A percentile compares a stretch with the other conserved stretches of the same genome.
Evolutionary conservation across 2,888 invertebrate species (phyloP).

Genomic region (Listrodromus nycthemerus): DNA sequence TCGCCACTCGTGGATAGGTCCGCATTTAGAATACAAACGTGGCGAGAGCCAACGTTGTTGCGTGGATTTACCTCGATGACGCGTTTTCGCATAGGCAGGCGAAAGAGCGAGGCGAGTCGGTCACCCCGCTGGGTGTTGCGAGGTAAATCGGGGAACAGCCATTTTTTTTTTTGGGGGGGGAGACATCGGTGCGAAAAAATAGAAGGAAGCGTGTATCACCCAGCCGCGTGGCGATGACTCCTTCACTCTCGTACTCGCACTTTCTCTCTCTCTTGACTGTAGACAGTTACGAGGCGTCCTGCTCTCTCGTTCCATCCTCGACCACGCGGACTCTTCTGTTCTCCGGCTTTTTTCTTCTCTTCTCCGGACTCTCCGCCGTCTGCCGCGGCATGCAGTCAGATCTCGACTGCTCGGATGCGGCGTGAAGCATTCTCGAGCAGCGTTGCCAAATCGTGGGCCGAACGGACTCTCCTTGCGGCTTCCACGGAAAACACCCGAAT

Average conservation of each 20-base stretch:
- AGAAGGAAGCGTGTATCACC: constrained; percentile 33
- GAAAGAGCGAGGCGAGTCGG: constrained; percentile 20
- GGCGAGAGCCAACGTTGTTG: constrained; percentile 40
- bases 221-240: constrained; percentile 37
- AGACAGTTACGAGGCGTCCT: constrained; percentile 23
- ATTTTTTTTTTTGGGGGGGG: constrained; percentile 26
- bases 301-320: constrained; percentile 12
- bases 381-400: constrained; percentile 63
- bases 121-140: constrained; percentile 16
- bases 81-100: constrained; percentile 45
- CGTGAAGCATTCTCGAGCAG: constrained; percentile 64
- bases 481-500: background rate
- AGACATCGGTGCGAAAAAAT: constrained; percentile 1
- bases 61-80: constrained; percentile 53
- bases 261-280: constrained; percentile 5
- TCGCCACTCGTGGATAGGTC: constrained; percentile 39
- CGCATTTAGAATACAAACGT: constrained; percentile 63
- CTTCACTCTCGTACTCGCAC: constrained; percentile 42
- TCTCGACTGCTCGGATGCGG: constrained; percentile 55
- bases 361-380: constrained; percentile 30
- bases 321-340: constrained; percentile 17
- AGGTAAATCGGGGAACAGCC: constrained; percentile 49
- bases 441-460: constrained; percentile 67
- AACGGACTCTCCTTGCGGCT: background rate
- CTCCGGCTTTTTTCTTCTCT: constrained; percentile 38